Evolutionary conservation across 2,797 vertebrate genomes (phyloP), one percentile per base, ranked within the genome.

Genomic region (Peromyscus eremicus): DNA sequence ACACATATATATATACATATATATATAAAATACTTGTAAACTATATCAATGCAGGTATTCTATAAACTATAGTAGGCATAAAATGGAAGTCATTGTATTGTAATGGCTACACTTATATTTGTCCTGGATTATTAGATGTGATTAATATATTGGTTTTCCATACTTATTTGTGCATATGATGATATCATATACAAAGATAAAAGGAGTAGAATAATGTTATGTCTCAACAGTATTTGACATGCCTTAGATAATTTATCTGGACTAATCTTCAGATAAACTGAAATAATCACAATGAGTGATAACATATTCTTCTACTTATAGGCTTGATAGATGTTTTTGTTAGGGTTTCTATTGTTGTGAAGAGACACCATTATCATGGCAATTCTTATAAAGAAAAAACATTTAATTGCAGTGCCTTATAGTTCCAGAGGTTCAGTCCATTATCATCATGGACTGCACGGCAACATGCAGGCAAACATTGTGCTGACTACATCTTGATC

Each of bases 221-320:
- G 29, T 29, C 32, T 37, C 60, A 37, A 7, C 32, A 88, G n/a
- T 27, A 79, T 73, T 49, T 95, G 32, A 8, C 25, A 7, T 87
- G 64, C n/a, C 5, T 49, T 92, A 75, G 37, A 85, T 37, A 29
- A 66, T 62, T 60, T 80, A 29, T 84, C 7, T 90, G 2, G 66
- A 89, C 27, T 60, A 76, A 98, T 98, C 97, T 94, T 77, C 93
- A 97, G 83, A 52, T 84, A 97, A 98, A 94, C 97, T 95, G 97
- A 98, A 98, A 96, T 92, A 83, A 98, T 98, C 97, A 98, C 91
- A 94, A 97, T 97, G 94, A 98, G 90, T 98, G 97, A 98, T 96
- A 94, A 97, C 9, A 85, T 97, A 95, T 97, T 98, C 95, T 64
- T 49, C 87, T 97, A 92, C 95, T 97, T 96, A 95, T 97, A 97